Evolutionary conservation across 2,113 vertebrate genomes (phyloP).

Genomic region (Odocoileus hemionus): DNA sequence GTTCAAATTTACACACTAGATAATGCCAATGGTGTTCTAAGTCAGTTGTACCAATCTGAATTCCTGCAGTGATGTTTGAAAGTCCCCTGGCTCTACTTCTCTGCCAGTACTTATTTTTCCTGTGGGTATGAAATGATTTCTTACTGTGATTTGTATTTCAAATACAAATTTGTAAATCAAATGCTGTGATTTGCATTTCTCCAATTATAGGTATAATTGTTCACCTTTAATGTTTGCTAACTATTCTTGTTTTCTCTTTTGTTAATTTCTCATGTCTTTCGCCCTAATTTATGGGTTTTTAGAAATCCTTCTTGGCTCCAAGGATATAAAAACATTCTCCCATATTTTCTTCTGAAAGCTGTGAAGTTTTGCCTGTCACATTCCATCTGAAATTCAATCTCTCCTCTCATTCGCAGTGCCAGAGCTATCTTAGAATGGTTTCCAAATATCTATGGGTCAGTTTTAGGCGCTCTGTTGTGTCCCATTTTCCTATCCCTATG

Average conservation of each 20-base stretch:
- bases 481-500: not conserved
- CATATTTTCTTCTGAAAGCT: not conserved
- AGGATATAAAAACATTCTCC: slow-evolving; percentile 2
- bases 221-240: not conserved
- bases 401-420: not conserved
- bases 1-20: not conserved
- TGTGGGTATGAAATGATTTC: not conserved
- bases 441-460: not conserved
- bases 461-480: not conserved
- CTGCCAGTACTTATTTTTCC: not conserved
- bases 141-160: not conserved
- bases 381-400: not conserved
- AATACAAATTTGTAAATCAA: not conserved
- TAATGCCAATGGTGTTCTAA: not conserved
- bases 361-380: not conserved
- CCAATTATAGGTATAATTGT: not conserved
- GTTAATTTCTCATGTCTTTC: not conserved
- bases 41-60: not conserved
- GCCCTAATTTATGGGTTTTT: not conserved
- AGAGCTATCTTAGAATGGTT: not conserved
- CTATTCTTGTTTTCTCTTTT: not conserved
- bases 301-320: not conserved
- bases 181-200: not conserved
- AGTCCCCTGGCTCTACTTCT: not conserved
- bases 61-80: not conserved